Evolutionary conservation across 2,888 invertebrate genomes (phyloP), one percentile per base, ranked within the genome.

Genomic region (Eupithecia pulchellata): DNA sequence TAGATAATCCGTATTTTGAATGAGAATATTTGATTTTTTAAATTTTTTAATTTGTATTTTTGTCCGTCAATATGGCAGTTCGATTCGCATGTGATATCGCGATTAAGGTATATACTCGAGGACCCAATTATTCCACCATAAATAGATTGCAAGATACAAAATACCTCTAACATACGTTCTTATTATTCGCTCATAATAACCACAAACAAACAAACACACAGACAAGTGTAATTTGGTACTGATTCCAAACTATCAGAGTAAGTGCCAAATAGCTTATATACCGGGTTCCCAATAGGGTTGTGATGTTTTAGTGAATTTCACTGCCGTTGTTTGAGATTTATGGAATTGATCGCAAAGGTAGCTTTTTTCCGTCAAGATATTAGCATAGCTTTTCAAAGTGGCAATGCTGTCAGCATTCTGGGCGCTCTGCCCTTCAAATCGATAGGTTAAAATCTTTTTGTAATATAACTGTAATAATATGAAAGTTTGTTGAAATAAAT

Each of bases 191-290:
- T 29, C 57, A 27, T 57, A 66, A 78, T 42, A n/a, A 42, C 17
- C 42, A 82, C 85, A 85, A 85, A 84, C 89, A 89, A 87, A 84
- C 87, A 88, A 88, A 89, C 84, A 84, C 20, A 73, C 36, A 71
- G 75, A 69, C 76, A 83, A 79, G 84, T 85, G 84, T 86, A 89
- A 90, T 90, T 91, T 87, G 80, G 85, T 89, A 84, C 87, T 83
- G 80, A 80, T 81, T 68, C 82, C 84, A 88, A 90, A 91, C 79
- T 80, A 84, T 84, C 81, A 81, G 82, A 79, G 79, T 76, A 60
- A 81, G 81, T 73, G 78, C 75, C 72, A 73, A 70, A 75, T 52
- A 25, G 52, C 20, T 25, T 25, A 25, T 52, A 52, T 52, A 52
- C 13, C 13, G 52, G 25, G 20, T 52, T 52, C 25, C 52, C 1